phyloP scores from a whole-genome alignment of 2,888 invertebrate genomes.

The Coelinius sp. region DNA sequence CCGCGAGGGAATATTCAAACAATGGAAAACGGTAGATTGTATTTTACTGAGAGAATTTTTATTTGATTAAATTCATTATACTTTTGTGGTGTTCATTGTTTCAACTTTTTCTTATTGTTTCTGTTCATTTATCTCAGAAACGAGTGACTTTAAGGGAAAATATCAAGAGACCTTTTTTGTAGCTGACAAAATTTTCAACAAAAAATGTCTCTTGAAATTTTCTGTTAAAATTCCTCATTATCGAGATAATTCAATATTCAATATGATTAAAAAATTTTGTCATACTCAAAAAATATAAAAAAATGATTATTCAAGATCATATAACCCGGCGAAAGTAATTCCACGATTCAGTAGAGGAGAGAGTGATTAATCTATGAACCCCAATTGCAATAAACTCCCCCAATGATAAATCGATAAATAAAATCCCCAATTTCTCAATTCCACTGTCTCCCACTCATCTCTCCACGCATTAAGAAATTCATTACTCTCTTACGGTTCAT shows the following conservation, averaged over 20 bases:
- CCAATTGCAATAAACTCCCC: not conserved
- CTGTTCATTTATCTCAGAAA: no score
- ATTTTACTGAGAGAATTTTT: not conserved
- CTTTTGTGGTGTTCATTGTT: no score
- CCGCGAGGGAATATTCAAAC: conserved; percentile 21
- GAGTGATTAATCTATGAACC: not conserved
- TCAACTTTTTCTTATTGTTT: not conserved
- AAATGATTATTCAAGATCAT: no score
- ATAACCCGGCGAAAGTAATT: no score
- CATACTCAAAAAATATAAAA: no score
- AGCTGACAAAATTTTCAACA: no score
- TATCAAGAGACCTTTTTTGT: no score
- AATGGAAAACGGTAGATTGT: conserved; percentile 17
- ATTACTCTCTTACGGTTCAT: conserved; percentile 12
- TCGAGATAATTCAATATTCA: no score
- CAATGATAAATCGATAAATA: not conserved
- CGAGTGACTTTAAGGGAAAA: no score
- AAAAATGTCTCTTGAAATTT: no score
- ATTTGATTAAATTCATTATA: not conserved
- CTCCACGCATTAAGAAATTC: not conserved
- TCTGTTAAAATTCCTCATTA: no score
- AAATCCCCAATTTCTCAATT: not conserved
- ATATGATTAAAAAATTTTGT: no score
- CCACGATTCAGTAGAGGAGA: not conserved
- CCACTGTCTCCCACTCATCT: not conserved